A percentile compares a stretch with the other conserved stretches of the same genome.
Conservation (phyloP, 1,140 invertebrate species). For the Trichoplusia ni region DNA sequence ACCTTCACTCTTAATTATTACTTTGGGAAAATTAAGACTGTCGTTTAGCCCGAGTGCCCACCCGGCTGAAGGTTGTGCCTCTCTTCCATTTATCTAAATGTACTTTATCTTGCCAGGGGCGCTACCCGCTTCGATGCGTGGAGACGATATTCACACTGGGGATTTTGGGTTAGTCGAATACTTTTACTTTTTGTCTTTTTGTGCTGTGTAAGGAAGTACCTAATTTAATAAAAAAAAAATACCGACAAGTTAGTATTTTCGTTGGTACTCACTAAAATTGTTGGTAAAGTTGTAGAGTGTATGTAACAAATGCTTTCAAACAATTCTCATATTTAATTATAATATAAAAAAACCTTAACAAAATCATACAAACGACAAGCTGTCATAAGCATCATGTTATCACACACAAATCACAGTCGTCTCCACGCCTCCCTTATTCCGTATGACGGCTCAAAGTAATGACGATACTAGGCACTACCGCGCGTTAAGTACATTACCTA, state of each 20-base stretch:
- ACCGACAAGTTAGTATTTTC: too few species aligned
- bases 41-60: constrained; percentile 76
- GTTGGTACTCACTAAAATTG: too few species aligned
- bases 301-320: too few species aligned
- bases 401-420: constrained; percentile 16
- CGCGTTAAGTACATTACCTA: constrained; percentile 78
- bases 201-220: constrained; percentile 9
- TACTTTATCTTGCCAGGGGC: constrained; percentile 74
- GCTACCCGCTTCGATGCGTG: constrained; percentile 42
- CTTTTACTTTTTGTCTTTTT: constrained; percentile 4
- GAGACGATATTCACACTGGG: constrained; percentile 41
- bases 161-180: constrained; percentile 13
- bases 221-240: neutral
- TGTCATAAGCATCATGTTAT: neutral
- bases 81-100: constrained; percentile 78
- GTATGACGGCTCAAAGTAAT: constrained; percentile 64
- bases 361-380: neutral
- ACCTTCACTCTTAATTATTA: constrained; percentile 83
- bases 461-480: constrained; percentile 65
- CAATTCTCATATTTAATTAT: too few species aligned
- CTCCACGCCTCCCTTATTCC: constrained; percentile 53
- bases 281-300: too few species aligned
- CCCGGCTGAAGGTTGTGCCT: constrained; percentile 64
- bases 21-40: constrained; percentile 83
- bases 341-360: too few species aligned